phyloP scores from a whole-genome alignment of 2,888 invertebrate genomes.

The Athalia rosae region DNA sequence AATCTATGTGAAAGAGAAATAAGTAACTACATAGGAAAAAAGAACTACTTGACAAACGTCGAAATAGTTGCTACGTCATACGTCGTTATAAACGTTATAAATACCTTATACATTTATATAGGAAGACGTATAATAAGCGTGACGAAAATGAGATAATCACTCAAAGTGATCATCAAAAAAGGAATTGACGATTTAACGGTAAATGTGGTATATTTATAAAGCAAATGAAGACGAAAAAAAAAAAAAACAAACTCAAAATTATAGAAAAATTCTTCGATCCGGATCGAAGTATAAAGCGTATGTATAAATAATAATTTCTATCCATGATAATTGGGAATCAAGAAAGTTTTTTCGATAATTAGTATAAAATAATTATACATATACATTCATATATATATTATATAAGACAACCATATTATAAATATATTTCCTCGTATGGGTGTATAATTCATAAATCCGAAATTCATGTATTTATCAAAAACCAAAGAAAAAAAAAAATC shows the following conservation, averaged over 20 bases:
- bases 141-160: conserved; percentile 28
- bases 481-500: conserved; percentile 25
- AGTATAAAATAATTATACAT: conserved; percentile 5
- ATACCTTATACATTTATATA: neutral
- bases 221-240: conserved; percentile 3
- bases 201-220: conserved; percentile 19
- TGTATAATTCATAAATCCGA: neutral
- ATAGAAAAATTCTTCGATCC: conserved; percentile 35
- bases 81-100: no score
- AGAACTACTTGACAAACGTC: no score
- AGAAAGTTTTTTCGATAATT: conserved; percentile 39
- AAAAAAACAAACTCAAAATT: neutral
- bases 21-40: no score
- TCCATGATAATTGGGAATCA: conserved; percentile 23
- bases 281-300: conserved; percentile 23
- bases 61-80: no score
- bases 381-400: conserved; percentile 4
- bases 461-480: neutral
- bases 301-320: conserved; percentile 15
- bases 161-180: conserved; percentile 42
- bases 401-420: conserved; percentile 4
- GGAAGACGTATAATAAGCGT: neutral
- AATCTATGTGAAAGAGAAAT: no score
- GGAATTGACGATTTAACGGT: conserved; percentile 36
- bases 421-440: conserved; percentile 14